Evolutionary conservation across 2,888 invertebrate species (phyloP).

Genomic region (Himalopsyche anomala): DNA sequence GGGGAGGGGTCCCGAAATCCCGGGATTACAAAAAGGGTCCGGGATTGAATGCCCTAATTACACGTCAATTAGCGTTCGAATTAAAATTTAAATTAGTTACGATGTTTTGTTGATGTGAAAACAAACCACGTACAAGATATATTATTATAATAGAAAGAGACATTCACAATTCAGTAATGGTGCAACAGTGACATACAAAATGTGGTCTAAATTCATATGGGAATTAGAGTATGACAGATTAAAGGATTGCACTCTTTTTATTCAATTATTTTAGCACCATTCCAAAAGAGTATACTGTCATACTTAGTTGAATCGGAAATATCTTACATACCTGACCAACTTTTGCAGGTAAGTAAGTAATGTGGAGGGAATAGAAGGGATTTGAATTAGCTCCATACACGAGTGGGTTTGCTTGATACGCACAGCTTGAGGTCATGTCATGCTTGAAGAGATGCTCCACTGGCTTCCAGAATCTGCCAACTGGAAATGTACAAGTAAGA

Average conservation of each 20-base stretch:
- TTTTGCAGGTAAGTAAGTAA: background rate
- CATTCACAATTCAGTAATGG: background rate
- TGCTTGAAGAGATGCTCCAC: conserved; percentile 20
- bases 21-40: too few relatives aligned
- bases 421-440: conserved; percentile 17
- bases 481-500: background rate
- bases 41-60: background rate
- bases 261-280: background rate
- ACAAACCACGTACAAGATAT: background rate
- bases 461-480: conserved; percentile 2
- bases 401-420: conserved; percentile 27
- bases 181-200: background rate
- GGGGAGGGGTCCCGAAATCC: too few relatives aligned
- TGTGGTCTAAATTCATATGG: background rate
- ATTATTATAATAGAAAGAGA: background rate
- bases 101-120: background rate
- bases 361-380: background rate
- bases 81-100: background rate
- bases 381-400: conserved; percentile 1
- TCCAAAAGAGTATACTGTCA: background rate
- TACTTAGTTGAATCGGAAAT: conserved; percentile 11
- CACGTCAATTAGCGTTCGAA: too few relatives aligned
- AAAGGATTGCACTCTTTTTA: background rate
- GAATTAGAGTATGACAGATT: conserved; percentile 13
- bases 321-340: conserved; percentile 36